phyloP scores from a whole-genome alignment of 2,888 invertebrate genomes.

The Ariolimax columbianus region DNA sequence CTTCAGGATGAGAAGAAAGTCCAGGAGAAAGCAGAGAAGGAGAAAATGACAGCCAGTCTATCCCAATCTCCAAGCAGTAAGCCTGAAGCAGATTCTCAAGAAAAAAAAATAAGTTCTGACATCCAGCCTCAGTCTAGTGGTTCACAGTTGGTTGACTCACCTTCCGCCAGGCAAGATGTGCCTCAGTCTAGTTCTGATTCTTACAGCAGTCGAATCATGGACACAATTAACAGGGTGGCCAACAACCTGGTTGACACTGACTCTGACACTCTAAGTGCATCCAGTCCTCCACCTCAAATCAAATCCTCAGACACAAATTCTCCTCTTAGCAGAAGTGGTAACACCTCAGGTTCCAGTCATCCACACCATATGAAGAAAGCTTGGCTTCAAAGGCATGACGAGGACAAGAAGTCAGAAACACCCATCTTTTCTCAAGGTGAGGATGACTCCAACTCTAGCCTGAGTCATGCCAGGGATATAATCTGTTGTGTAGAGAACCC shows the following conservation, averaged over 20 bases:
- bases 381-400: constrained; percentile 89
- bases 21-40: constrained; percentile 55
- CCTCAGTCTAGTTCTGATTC: constrained; percentile 25
- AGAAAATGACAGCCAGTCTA: constrained; percentile 29
- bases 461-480: constrained; percentile 43
- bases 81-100: constrained; percentile 4
- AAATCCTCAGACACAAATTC: constrained; percentile 58
- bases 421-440: constrained; percentile 54
- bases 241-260: constrained; percentile 76
- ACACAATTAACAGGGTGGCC: constrained; percentile 74
- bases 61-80: constrained; percentile 26
- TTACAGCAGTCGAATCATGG: constrained; percentile 63
- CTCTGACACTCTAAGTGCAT: constrained; percentile 77
- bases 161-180: constrained; percentile 45
- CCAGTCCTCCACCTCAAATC: constrained; percentile 74
- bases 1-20: constrained; percentile 69
- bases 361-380: constrained; percentile 87
- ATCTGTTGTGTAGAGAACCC: constrained; percentile 51
- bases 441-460: constrained; percentile 60
- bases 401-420: constrained; percentile 71
- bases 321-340: constrained; percentile 42
- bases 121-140: constrained; percentile 40
- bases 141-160: constrained; percentile 29
- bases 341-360: constrained; percentile 42
- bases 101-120: constrained; percentile 8